Base-by-base conservation (phyloP, 2,113 vertebrate species). In the Perca fluviatilis region DNA sequence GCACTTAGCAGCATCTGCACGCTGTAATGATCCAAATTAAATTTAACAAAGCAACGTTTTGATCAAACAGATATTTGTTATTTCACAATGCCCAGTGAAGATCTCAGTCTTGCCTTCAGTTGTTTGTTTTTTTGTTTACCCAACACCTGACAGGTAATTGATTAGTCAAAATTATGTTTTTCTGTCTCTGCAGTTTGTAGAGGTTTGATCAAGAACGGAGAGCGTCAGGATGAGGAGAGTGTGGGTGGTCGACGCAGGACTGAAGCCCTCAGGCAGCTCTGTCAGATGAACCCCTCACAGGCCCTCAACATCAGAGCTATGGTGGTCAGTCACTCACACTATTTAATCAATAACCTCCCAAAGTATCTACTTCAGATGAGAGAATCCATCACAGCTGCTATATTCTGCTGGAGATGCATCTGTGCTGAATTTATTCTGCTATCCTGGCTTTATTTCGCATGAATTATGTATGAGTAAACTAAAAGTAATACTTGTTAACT, bases 251-350 rank as follows among this genome's bases (percentile, higher is more conserved):
- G 98, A n/a, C 97, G 97, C 21, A 95, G 98, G 62, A 99, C 98
- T 0, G 98, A 99, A 89, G 98, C 98, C 0, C 95, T 99, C 10
- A 94, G 98, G 27, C 98, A 97, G 91, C 94, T 99, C 0, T 99
- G 98, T 87, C 98, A 97, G 87, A 99, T 99, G 98, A 99, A 99
- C 90, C 98, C 98, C 49, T 97, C 98, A 18, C 98, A 99, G 79
- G 97, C 98, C 10, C 96, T 99, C 15, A 97, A 98, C 93, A 97
- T 99, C 77, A 95, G 98, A 78, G 98, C 98, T 72, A 99, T 99
- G 98, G 98, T 98, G 98, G 98, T 99, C 85, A 97, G 97, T 92
- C 21, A 27, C 56, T 66, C 57, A 50, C 58, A 5, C 19, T 8
- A 18, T 43, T 62, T 56, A 11, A 61, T 60, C 27, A 53, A 12